phyloP scores from a whole-genome alignment of 2,797 vertebrate species.

The Megalops cyprinoides region DNA sequence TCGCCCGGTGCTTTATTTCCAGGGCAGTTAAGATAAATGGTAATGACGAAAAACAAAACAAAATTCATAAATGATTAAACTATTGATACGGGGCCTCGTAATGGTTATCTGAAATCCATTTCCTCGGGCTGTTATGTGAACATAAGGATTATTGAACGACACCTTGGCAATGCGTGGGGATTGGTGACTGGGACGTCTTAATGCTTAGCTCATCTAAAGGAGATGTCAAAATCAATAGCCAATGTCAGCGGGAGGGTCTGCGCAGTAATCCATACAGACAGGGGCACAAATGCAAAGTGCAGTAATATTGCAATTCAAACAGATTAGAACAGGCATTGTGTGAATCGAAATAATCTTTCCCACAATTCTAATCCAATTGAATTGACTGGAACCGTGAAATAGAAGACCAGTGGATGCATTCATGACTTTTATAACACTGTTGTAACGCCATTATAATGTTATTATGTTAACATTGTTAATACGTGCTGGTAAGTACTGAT shows the following conservation, averaged over 20 bases:
- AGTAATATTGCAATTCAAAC: constrained; percentile 40
- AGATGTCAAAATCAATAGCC: constrained; percentile 59
- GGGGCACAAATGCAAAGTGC: neutral
- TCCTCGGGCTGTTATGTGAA: constrained; percentile 51
- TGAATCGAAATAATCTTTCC: constrained; percentile 45
- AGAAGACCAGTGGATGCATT: neutral
- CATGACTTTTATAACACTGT: constrained; percentile 27
- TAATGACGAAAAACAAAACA: constrained; percentile 42
- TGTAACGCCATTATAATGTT: constrained; percentile 42
- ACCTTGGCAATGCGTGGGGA: constrained; percentile 47
- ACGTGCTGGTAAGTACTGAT: constrained; percentile 2
- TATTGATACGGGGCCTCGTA: constrained; percentile 47
- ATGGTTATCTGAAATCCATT: constrained; percentile 58
- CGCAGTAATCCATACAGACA: constrained; percentile 34
- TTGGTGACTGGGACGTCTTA: constrained; percentile 36
- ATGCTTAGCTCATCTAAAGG: constrained; percentile 48
- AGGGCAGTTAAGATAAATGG: constrained; percentile 21
- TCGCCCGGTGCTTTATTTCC: constrained; percentile 25
- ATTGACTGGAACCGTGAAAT: constrained; percentile 25
- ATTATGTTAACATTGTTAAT: too few species aligned
- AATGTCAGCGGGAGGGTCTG: constrained; percentile 40
- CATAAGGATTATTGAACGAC: constrained; percentile 52
- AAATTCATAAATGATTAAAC: constrained; percentile 55
- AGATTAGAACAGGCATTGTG: constrained; percentile 36
- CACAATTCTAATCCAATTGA: constrained; percentile 53